These are phyloP conservation scores for Ophiothrix spiculata DNA, from an alignment of 35 echinoderm and acorn worm species.

Conservation along the genomic window DNA sequence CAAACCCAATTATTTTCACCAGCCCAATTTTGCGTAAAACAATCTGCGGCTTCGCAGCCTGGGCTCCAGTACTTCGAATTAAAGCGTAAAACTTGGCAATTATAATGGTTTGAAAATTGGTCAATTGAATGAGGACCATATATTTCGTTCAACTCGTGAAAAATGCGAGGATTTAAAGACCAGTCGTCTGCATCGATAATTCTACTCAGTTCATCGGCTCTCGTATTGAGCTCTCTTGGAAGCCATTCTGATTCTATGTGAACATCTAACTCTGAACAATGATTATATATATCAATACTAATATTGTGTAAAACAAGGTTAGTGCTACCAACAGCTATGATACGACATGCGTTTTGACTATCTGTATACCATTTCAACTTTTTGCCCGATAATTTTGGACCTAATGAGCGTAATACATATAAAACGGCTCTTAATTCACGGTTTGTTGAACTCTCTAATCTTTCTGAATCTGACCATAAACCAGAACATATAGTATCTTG, in stretches of 20 bases:
- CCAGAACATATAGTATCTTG: no score
- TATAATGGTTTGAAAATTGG: constrained; percentile 21
- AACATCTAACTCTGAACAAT: background rate
- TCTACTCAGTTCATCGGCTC: constrained; percentile 24
- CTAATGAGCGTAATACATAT: no score
- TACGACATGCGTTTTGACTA: constrained; percentile 11
- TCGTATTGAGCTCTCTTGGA: background rate
- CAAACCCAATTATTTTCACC: no score
- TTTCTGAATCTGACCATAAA: no score
- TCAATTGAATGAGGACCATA: no score
- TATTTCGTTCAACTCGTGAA: background rate
- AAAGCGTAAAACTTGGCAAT: constrained; percentile 9
- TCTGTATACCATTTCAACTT: constrained; percentile 15
- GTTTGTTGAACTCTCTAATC: no score
- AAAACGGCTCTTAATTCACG: no score
- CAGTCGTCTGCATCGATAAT: background rate
- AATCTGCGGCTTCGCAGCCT: constrained; percentile 24
- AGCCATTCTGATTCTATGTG: constrained; percentile 27
- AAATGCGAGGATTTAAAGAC: constrained; percentile 16
- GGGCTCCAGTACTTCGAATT: constrained; percentile 34
- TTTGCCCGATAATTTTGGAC: background rate
- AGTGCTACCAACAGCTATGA: background rate
- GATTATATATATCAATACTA: constrained; percentile 22
- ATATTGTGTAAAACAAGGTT: background rate
- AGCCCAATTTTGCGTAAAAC: constrained; percentile 38